Evolutionary conservation across 92 coral and sea anemone species (phyloP).

Genomic region (Palythoa heliodiscus): DNA sequence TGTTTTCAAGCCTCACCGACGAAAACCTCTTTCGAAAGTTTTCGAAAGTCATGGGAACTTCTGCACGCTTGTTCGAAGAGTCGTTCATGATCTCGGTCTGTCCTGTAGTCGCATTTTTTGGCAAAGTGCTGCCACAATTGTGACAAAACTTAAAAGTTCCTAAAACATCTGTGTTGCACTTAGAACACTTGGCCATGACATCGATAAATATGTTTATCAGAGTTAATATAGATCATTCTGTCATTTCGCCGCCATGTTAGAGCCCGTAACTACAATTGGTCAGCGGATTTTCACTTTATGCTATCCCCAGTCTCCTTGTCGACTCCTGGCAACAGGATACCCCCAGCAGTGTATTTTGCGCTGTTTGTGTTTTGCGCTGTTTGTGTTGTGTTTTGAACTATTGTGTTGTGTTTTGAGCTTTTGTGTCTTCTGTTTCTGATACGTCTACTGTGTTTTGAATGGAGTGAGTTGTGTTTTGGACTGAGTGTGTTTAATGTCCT

Average conservation of each 20-base stretch:
- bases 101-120: conserved; percentile 5
- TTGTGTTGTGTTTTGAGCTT: conserved; percentile 16
- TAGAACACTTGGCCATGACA: conserved; percentile 16
- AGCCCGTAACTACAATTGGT: conserved; percentile 21
- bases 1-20: not conserved
- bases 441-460: conserved; percentile 11
- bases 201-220: conserved; percentile 17
- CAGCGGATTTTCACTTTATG: conserved; percentile 16
- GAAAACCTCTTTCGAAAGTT: not conserved
- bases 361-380: not conserved
- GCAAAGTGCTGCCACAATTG: conserved; percentile 10
- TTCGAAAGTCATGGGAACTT: not conserved
- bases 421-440: conserved; percentile 20
- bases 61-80: conserved; percentile 6
- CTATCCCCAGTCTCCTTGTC: conserved; percentile 21
- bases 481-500: conserved; percentile 6
- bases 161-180: conserved; percentile 13
- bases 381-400: conserved; percentile 12
- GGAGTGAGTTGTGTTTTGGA: conserved; percentile 26
- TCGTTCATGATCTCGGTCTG: conserved; percentile 6
- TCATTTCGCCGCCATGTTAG: conserved; percentile 17
- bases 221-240: conserved; percentile 14
- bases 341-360: conserved; percentile 1
- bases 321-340: conserved; percentile 13
- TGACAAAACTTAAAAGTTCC: conserved; percentile 17